Conservation (phyloP, 2,113 vertebrate genomes). For the Lates calcarifer region DNA sequence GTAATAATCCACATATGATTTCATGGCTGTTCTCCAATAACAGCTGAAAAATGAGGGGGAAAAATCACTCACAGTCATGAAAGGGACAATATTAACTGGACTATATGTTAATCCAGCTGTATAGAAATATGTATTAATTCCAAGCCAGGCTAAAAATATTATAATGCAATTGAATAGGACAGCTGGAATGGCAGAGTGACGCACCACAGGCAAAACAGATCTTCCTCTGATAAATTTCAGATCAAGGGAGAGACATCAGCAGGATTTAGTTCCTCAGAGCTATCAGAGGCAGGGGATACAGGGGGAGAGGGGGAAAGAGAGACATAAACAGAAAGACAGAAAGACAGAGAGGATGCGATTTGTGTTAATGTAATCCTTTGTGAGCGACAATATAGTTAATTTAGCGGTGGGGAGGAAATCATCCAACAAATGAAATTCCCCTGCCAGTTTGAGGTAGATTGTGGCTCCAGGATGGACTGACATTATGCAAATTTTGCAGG, state of each 20-base stretch:
- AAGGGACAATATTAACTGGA: constrained; percentile 11
- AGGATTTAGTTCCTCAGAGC: constrained; percentile 41
- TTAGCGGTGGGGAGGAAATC: constrained; percentile 37
- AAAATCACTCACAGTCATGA: neutral
- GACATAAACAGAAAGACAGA: constrained; percentile 28
- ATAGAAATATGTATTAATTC: constrained; percentile 38
- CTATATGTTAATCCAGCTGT: constrained; percentile 20
- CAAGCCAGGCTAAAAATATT: constrained; percentile 41
- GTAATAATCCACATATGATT: constrained; percentile 20
- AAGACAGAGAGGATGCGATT: constrained; percentile 40
- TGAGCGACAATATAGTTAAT: constrained; percentile 51
- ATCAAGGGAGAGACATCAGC: constrained; percentile 57
- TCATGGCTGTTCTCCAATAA: neutral
- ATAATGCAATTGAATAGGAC: constrained; percentile 38
- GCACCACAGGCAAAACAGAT: constrained; percentile 45
- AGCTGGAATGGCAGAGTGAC: constrained; percentile 39
- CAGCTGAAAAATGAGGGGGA: neutral
- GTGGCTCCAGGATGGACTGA: neutral
- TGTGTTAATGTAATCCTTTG: constrained; percentile 22
- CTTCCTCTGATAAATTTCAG: constrained; percentile 55
- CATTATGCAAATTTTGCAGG: constrained; percentile 29
- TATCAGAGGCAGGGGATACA: constrained; percentile 16
- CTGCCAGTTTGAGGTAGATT: neutral
- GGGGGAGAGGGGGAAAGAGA: neutral
- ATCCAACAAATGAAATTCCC: constrained; percentile 28